Evolutionary conservation across 2,797 vertebrate genomes (phyloP), one percentile per base, ranked within the genome.

Genomic region (Nannoperca australis): DNA sequence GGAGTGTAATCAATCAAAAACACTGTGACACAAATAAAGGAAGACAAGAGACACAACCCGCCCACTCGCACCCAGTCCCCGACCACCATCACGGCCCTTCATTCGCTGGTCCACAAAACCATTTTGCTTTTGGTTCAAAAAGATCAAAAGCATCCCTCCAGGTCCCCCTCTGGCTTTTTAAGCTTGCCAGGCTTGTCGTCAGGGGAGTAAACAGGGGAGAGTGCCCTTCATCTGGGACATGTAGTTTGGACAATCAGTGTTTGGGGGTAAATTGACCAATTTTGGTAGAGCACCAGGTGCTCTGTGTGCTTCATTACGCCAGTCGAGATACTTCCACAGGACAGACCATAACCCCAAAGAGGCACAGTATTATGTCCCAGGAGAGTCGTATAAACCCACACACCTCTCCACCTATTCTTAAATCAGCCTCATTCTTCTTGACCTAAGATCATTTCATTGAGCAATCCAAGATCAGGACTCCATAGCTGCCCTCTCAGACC

Each of bases 1-100:
- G 91, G 93, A 96, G 95, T 93, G 94, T 94, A 94, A 97, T 98
- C 96, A 97, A 98, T 98, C 97, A 98, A 95, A 87, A 85, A 81
- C 59, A 82, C 7, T 11, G 90, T 93, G 96, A 95, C 96, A 96
- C 82, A 93, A 96, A 96, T 95, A 91, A 93, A 95, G 83, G 53
- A 89, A 90, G 93, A 95, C 93, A 94, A 94, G 94, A 94, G 94
- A 92, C 94, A 81, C 87, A 85, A 88, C 93, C 93, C 91, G 54
- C 84, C 76, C 70, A 73, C 92, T 62, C 71, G 6, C 51, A 50
- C 70, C 70, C 80, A 30, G 55, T 61, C 77, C 76, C 58, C 63
- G 54, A 93, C 95, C 95, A 96, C 85, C 95, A 95, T 40, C 61
- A 47, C 88, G 74, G 49, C 73, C 90, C 55, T 6, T 45, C 72